Conservation (phyloP, 1,140 invertebrate genomes). For the Trichonephila inaurata region DNA sequence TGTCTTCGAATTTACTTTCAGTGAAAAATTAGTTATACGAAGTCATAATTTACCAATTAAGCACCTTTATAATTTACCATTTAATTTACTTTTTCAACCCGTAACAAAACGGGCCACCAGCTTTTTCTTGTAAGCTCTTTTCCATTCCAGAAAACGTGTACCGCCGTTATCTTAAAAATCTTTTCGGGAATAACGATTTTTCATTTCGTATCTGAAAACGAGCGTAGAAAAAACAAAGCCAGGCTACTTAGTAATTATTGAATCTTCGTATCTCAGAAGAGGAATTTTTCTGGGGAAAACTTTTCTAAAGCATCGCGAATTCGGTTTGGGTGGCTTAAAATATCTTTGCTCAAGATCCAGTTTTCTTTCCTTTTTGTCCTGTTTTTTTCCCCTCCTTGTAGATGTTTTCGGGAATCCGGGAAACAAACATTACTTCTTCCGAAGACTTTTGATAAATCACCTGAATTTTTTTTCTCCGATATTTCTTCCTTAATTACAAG, state of each 20-base stretch:
- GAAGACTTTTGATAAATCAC: slow-evolving; percentile 75
- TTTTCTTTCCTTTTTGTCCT: slow-evolving; percentile 32
- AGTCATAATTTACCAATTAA: slow-evolving; percentile 75
- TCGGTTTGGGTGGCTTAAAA: slow-evolving; percentile 72
- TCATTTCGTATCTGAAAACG: slow-evolving; percentile 60
- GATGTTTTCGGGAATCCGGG: slow-evolving; percentile 65
- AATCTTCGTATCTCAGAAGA: slow-evolving; percentile 63
- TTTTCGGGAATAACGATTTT: slow-evolving; percentile 71
- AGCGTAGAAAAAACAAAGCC: slow-evolving; percentile 33
- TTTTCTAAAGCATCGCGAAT: slow-evolving; percentile 65
- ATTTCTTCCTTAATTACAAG: slow-evolving; percentile 73
- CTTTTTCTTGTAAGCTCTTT: slow-evolving; percentile 14
- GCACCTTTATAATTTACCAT: slow-evolving; percentile 62
- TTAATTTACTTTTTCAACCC: slow-evolving; percentile 65
- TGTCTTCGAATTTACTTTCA: slow-evolving; percentile 45
- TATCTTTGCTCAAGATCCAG: slow-evolving; percentile 63
- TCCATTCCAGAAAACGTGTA: slow-evolving; percentile 26
- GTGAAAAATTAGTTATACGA: slow-evolving; percentile 53
- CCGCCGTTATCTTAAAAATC: slow-evolving; percentile 47
- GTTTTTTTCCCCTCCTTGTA: slow-evolving; percentile 25
- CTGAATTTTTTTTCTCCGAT: slow-evolving; percentile 58
- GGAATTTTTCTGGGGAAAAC: slow-evolving; percentile 62
- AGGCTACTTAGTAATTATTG: slow-evolving; percentile 70
- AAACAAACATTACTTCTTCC: slow-evolving; percentile 74
- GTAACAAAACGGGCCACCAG: not conserved